phyloP scores from a whole-genome alignment of 2,113 vertebrate genomes.

The Saguinus imperator region DNA sequence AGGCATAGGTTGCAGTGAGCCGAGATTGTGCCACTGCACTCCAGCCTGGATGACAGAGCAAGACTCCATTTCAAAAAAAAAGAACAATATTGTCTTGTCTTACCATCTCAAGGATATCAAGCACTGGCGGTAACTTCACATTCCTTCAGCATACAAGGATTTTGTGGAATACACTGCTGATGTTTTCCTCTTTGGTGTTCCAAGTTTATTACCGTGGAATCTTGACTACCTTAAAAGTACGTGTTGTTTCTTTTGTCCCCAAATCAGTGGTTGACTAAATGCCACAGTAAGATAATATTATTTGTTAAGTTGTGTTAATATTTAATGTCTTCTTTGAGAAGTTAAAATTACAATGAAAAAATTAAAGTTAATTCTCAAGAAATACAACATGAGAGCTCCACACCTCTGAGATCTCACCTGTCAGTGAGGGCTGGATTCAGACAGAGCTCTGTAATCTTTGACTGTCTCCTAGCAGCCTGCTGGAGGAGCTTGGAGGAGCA shows the following conservation, averaged over 20 bases:
- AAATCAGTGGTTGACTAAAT: constrained; percentile 45
- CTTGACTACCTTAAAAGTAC: constrained; percentile 30
- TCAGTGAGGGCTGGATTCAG: not conserved
- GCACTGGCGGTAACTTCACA: not conserved
- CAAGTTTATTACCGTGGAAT: not conserved
- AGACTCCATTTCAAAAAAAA: too few relatives aligned
- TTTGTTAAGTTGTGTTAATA: constrained; percentile 21
- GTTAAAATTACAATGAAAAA: constrained; percentile 56
- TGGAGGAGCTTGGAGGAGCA: too few relatives aligned
- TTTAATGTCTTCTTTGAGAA: constrained; percentile 56
- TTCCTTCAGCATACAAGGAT: not conserved
- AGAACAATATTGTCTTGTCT: not conserved
- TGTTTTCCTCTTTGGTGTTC: not conserved
- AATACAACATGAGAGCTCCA: not conserved
- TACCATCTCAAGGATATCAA: not conserved
- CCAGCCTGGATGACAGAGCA: too few relatives aligned
- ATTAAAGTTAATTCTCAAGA: constrained; percentile 29
- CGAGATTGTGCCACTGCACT: too few relatives aligned
- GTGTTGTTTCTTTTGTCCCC: constrained; percentile 11
- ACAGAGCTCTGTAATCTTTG: not conserved
- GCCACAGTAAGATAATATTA: not conserved
- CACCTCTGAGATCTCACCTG: not conserved
- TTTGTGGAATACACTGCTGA: not conserved
- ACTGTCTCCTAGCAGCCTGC: not conserved
- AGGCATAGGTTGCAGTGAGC: too few relatives aligned